Evolutionary conservation across 1,140 invertebrate genomes (phyloP).

Genomic region (Listronotus bonariensis): DNA sequence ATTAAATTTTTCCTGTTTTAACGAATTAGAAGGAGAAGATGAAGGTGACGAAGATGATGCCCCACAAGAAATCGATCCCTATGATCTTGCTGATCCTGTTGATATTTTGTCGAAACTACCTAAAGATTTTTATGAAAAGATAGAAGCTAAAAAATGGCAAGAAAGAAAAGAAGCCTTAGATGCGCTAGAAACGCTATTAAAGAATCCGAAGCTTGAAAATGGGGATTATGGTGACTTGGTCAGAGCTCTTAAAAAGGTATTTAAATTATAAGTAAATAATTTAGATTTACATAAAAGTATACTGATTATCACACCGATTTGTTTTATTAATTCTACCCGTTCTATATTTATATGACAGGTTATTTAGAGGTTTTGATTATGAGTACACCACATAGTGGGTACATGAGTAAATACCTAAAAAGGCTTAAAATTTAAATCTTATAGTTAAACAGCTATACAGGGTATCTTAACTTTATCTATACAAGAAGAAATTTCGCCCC

Average conservation of each 20-base stretch:
- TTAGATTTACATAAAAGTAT: too few species aligned
- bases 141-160: slow-evolving; percentile 98
- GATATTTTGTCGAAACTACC: slow-evolving; percentile 92
- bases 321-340: too few species aligned
- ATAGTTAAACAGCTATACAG: too few species aligned
- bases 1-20: too few species aligned
- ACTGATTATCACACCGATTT: too few species aligned
- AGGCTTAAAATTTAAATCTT: too few species aligned
- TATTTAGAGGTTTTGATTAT: too few species aligned
- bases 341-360: too few species aligned
- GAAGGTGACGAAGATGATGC: slow-evolving; percentile 62
- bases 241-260: slow-evolving; percentile 85
- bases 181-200: slow-evolving; percentile 75
- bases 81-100: slow-evolving; percentile 88
- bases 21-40: slow-evolving; percentile 39
- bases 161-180: slow-evolving; percentile 92
- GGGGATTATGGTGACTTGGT: slow-evolving; percentile 94
- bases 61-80: slow-evolving; percentile 81
- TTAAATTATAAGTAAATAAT: not conserved
- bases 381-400: too few species aligned
- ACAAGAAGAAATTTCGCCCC: too few species aligned
- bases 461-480: too few species aligned
- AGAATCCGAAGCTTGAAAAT: slow-evolving; percentile 82
- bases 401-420: too few species aligned
- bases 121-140: slow-evolving; percentile 94